Percentiles rank a stretch among this genome's conserved stretches.
Conservation (phyloP, 2,797 vertebrate genomes). For the Lithobates pipiens region DNA sequence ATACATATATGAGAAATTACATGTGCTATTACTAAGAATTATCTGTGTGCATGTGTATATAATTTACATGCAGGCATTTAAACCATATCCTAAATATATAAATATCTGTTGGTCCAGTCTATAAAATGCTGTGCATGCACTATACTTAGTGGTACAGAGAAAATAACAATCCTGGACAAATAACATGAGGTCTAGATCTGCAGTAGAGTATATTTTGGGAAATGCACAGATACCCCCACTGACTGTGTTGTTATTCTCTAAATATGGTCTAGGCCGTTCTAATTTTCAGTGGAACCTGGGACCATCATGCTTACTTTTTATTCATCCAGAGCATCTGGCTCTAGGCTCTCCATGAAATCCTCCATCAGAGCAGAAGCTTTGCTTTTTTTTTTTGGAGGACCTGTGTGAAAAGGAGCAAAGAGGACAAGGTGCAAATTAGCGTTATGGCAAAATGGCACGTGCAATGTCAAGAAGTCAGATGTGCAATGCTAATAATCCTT, state of each 20-base stretch:
- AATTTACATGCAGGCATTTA: not conserved
- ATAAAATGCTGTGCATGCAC: not conserved
- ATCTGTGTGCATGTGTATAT: not conserved
- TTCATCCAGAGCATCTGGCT: constrained; percentile 71
- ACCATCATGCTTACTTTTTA: constrained; percentile 39
- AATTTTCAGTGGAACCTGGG: not conserved
- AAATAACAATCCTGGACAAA: not conserved
- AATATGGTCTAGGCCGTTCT: not conserved
- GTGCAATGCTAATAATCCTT: not conserved
- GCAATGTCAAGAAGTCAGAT: not conserved
- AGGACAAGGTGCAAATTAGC: not conserved
- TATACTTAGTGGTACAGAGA: not conserved
- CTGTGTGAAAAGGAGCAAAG: constrained; percentile 72
- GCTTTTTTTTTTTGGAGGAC: constrained; percentile 81
- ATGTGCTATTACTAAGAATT: not conserved
- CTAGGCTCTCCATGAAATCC: constrained; percentile 88
- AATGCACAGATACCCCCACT: not conserved
- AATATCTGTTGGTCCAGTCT: not conserved
- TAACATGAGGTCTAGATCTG: not conserved
- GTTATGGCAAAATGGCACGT: not conserved
- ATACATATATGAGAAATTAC: not conserved
- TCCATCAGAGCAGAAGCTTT: constrained; percentile 81
- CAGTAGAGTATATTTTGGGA: no score
- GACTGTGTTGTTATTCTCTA: not conserved
- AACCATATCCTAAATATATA: not conserved